Conservation (phyloP, 2,113 vertebrate species). For the Cinclus mexicanus region DNA sequence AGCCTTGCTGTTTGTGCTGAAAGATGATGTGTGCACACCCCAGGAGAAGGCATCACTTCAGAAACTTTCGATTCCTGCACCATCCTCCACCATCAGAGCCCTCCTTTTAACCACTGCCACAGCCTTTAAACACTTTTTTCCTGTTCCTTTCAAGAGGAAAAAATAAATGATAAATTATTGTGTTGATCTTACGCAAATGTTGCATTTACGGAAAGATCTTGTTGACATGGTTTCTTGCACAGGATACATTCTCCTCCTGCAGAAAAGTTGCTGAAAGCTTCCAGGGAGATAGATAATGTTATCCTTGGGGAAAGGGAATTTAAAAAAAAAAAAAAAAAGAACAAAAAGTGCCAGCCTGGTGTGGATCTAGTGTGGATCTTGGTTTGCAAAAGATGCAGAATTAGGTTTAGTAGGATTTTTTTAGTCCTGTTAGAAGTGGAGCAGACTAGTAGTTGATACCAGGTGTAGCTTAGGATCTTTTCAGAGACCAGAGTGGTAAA, state of each 20-base stretch:
- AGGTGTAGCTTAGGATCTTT: neutral
- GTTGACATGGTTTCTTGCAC: neutral
- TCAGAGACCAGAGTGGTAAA: neutral
- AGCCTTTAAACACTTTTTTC: constrained; percentile 41
- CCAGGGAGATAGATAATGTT: neutral
- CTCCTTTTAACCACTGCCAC: neutral
- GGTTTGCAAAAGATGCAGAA: neutral
- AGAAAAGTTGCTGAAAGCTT: neutral
- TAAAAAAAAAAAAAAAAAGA: too few relatives aligned
- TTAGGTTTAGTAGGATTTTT: neutral
- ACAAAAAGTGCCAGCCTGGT: neutral
- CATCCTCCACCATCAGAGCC: neutral
- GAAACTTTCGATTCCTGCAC: neutral
- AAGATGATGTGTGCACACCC: neutral
- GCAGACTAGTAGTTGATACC: neutral
- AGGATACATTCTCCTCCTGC: neutral
- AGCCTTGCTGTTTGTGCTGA: neutral
- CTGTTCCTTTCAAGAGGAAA: constrained; percentile 41
- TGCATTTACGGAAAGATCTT: neutral
- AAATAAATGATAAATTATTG: constrained; percentile 39
- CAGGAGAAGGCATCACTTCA: constrained; percentile 1
- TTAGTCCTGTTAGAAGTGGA: neutral
- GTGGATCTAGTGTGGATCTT: neutral
- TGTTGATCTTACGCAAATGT: neutral
- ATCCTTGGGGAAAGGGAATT: neutral